Base-by-base conservation (phyloP, 2,888 invertebrate species). In the Amphipyra berbera region DNA sequence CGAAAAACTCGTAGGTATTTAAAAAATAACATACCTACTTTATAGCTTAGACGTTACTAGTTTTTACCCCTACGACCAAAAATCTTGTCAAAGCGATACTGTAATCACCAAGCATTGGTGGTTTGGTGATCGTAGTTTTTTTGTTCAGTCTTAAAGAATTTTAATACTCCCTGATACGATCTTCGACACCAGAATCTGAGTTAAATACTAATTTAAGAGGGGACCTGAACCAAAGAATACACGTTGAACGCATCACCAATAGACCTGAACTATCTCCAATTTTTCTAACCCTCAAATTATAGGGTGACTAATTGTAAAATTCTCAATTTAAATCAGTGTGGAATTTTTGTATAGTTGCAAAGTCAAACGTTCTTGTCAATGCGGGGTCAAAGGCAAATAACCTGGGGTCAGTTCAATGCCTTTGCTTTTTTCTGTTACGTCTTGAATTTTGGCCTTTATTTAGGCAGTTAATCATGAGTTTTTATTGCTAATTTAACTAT, bases 311-410 rank as follows among this genome's bases (percentile, higher is more conserved):
- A 27, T 13, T 10, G 10, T 27, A 0, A 30, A 30, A 30, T 30
- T 4, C 7, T 38, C 12, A 14, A 6, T 45, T 1, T 27, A 74
- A 72, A 64, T 47, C 59, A 21, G 27, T 21, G 41, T 64, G 37
- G 46, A 75, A 33, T 47, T 53, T 50, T 46, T 52, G 55, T 60
- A 35, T 14, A 42, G 47, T 52, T 35, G 40, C 40, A 14, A 55
- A 63, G 57, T 46, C 42, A 38, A 42, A 50, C 71, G 76, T 13
- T 67, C 69, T 73, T 79, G 81, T 79, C 80, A 82, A 76, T 57
- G 73, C 61, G 78, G 78, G 85, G 85, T 88, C 82, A 84, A 80
- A 86, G 87, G 86, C 79, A 74, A 87, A 87, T 62, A 86, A 86
- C 86, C 85, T 80, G 62, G 61, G 58, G 77, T 80, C 64, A 54